Base-by-base conservation (phyloP, 2,797 vertebrate species). In the Clarias pachynema region DNA sequence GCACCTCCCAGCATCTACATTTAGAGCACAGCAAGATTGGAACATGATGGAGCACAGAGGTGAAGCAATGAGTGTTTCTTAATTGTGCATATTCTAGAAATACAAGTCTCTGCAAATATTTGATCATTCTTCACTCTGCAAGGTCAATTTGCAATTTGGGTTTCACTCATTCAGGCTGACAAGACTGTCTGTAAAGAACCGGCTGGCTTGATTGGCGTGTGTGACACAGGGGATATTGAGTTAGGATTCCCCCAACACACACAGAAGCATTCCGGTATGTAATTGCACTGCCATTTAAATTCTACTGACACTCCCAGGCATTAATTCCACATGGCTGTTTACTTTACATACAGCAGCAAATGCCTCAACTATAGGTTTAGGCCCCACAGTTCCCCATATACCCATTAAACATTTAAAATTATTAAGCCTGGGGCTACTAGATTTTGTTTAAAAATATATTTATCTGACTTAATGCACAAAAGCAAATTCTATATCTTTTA, bases 81-180 rank as follows among this genome's bases (percentile, higher is more conserved):
- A 91, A 90, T 91, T 91, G 92, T 80, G 91, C 89, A 91, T 91
- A 91, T 91, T 93, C 92, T 86, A 91, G 91, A 90, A 92, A 90
- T 91, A 91, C 90, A 62, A 88, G 91, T 91, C 92, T 88, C 91
- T 92, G 91, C 90, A 93, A 93, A 94, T 91, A 91, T 92, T 93
- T 94, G 92, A 95, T 94, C 93, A 93, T 93, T 92, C 88, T 87
- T 90, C 92, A 90, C 93, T 92, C 94, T 91, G 94, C 87, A 92
- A 93, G 93, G 94, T 95, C 94, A 94, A 94, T 94, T 91, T 92
- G 90, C 88, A 91, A 92, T 92, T 88, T 84, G 57, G 85, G 87
- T 89, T 87, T 91, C 85, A 93, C 93, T 94, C 92, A 93, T 92
- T 91, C 88, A 92, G 89, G 85, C 81, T 82, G 90, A 90, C 91